Conservation (phyloP, 1,140 invertebrate genomes). For the Drosophila pandora region DNA sequence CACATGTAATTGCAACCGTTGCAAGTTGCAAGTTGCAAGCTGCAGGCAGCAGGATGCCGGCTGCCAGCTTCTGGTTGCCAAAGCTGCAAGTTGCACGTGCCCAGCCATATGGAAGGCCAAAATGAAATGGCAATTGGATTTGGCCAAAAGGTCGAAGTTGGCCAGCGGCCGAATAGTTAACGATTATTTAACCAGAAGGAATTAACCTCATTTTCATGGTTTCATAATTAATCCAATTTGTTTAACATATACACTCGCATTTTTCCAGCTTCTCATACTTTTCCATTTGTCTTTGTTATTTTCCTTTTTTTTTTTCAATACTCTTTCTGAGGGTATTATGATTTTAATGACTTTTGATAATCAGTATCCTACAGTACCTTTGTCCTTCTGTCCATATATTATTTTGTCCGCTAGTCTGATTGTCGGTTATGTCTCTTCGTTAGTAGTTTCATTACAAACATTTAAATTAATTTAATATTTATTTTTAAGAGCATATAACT, state of each 20-base stretch:
- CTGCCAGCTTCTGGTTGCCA: conserved; percentile 12
- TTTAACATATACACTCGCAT: conserved; percentile 24
- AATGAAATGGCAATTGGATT: conserved; percentile 10
- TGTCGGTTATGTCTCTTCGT: too few relatives aligned
- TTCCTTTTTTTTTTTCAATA: not conserved
- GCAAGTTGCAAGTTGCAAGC: conserved; percentile 11
- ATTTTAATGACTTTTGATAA: not conserved
- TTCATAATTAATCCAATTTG: conserved; percentile 82
- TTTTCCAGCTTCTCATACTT: conserved; percentile 28
- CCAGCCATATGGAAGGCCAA: conserved; percentile 37
- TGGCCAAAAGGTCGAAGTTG: conserved; percentile 11
- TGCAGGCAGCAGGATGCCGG: conserved; percentile 26
- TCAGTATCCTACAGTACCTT: too few relatives aligned
- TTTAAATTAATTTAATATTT: too few relatives aligned
- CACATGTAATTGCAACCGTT: conserved; percentile 55
- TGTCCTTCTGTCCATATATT: too few relatives aligned
- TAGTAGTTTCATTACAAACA: too few relatives aligned
- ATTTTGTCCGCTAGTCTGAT: too few relatives aligned
- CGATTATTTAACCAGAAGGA: conserved; percentile 74
- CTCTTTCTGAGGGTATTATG: not conserved
- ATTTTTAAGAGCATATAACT: too few relatives aligned
- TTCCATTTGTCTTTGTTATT: not conserved
- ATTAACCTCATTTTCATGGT: conserved; percentile 80
- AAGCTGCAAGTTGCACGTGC: conserved; percentile 36
- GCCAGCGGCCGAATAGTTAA: conserved; percentile 44